phyloP scores from a whole-genome alignment of 1,140 invertebrate genomes.

The Aphelinus certus region DNA sequence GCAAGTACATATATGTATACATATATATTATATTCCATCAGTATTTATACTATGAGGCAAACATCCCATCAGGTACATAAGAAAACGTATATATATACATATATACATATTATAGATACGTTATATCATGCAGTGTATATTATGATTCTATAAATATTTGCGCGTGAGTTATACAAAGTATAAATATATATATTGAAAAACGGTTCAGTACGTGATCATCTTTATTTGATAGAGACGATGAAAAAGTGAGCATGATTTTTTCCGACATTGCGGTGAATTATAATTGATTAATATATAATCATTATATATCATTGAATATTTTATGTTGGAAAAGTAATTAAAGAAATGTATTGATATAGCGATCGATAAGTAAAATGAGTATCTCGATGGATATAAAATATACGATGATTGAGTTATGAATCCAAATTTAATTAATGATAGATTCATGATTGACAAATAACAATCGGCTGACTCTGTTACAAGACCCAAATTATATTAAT shows the following conservation, averaged over 20 bases:
- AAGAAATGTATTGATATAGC: conserved; percentile 26
- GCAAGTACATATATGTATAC: conserved; percentile 46
- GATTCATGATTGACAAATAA: no score
- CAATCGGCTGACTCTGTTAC: no score
- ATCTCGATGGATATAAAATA: neutral
- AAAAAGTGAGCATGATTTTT: neutral
- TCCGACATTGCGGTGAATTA: neutral
- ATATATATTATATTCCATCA: conserved; percentile 41
- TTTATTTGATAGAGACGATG: neutral
- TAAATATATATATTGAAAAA: neutral
- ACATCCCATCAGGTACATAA: conserved; percentile 21
- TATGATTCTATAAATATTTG: conserved; percentile 20
- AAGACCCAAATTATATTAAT: no score
- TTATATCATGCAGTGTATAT: conserved; percentile 37
- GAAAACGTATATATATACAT: conserved; percentile 30
- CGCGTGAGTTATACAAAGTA: neutral
- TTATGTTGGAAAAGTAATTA: neutral
- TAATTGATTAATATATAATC: neutral
- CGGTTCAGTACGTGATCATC: neutral
- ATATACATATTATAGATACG: conserved; percentile 39
- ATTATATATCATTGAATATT: neutral
- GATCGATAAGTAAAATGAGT: conserved; percentile 4
- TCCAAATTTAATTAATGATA: no score
- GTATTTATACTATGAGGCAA: conserved; percentile 32
- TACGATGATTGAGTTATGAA: neutral